These are phyloP conservation scores for Neoascia interrupta DNA, from an alignment of 2,888 invertebrate species.

Conservation along the genomic window DNA sequence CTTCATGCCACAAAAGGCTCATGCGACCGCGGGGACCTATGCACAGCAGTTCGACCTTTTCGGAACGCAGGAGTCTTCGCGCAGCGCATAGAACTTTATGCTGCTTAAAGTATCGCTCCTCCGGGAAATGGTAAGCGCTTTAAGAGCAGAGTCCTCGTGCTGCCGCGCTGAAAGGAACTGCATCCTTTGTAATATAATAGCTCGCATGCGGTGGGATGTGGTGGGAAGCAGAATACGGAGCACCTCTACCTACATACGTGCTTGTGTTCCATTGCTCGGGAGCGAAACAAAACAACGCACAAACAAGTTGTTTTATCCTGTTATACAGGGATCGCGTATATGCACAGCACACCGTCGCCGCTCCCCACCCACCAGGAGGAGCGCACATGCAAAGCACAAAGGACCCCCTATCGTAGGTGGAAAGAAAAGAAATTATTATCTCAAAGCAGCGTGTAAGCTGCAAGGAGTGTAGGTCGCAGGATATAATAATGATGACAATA, in stretches of 20 bases:
- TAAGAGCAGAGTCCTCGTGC: constrained; percentile 14
- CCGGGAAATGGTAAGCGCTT: constrained; percentile 35
- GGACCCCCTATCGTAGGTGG: constrained; percentile 40
- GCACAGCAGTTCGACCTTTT: constrained; percentile 53
- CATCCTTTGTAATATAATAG: constrained; percentile 60
- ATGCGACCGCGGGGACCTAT: constrained; percentile 31
- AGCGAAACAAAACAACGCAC: constrained; percentile 57
- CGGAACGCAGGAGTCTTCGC: neutral
- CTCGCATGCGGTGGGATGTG: constrained; percentile 14
- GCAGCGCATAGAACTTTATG: constrained; percentile 1
- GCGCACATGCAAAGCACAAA: constrained; percentile 58
- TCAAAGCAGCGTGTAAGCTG: constrained; percentile 16
- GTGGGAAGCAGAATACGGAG: neutral
- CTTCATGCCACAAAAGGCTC: constrained; percentile 27
- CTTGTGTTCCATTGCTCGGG: constrained; percentile 17
- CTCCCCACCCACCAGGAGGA: constrained; percentile 24
- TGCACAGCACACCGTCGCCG: constrained; percentile 28
- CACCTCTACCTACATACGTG: neutral
- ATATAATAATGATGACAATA: constrained; percentile 68
- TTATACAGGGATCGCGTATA: constrained; percentile 33
- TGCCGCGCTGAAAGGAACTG: constrained; percentile 26
- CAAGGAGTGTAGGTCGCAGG: constrained; percentile 55
- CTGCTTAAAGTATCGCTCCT: constrained; percentile 33
- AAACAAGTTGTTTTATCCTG: constrained; percentile 63
- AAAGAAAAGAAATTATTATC: constrained; percentile 66